phyloP scores from a whole-genome alignment of 2,888 invertebrate genomes.

The Dyspetes luteomarginatus region DNA sequence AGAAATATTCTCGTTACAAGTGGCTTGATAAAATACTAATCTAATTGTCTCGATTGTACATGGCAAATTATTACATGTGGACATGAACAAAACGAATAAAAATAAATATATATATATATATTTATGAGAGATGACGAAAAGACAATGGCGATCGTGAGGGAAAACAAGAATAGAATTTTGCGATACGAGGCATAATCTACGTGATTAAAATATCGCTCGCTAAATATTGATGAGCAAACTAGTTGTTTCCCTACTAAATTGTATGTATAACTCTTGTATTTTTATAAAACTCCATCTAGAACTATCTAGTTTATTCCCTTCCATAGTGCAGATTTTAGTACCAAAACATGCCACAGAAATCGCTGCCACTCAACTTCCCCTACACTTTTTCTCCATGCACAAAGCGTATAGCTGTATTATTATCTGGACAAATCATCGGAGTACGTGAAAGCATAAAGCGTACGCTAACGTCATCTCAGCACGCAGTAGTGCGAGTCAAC shows the following conservation, averaged over 20 bases:
- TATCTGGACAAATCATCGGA: constrained; percentile 9
- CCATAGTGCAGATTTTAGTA: too few relatives aligned
- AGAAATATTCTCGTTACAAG: too few relatives aligned
- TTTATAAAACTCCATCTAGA: neutral
- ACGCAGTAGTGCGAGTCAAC: constrained; percentile 14
- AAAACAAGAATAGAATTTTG: neutral
- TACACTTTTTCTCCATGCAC: neutral
- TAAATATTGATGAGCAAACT: constrained; percentile 31
- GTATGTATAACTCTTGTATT: neutral
- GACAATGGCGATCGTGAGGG: neutral
- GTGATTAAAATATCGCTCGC: constrained; percentile 47
- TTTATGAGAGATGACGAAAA: too few relatives aligned
- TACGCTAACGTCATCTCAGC: neutral
- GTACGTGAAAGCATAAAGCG: constrained; percentile 6
- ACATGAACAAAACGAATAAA: too few relatives aligned
- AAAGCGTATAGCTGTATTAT: neutral
- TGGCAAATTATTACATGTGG: too few relatives aligned
- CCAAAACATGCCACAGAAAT: too few relatives aligned
- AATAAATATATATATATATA: too few relatives aligned
- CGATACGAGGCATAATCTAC: neutral
- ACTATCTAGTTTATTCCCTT: too few relatives aligned
- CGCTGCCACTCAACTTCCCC: too few relatives aligned
- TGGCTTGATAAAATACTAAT: too few relatives aligned
- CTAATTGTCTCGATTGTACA: too few relatives aligned
- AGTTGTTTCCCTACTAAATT: constrained; percentile 31